phyloP scores from a whole-genome alignment of 2,113 vertebrate species.

The Falcunculus frontatus region DNA sequence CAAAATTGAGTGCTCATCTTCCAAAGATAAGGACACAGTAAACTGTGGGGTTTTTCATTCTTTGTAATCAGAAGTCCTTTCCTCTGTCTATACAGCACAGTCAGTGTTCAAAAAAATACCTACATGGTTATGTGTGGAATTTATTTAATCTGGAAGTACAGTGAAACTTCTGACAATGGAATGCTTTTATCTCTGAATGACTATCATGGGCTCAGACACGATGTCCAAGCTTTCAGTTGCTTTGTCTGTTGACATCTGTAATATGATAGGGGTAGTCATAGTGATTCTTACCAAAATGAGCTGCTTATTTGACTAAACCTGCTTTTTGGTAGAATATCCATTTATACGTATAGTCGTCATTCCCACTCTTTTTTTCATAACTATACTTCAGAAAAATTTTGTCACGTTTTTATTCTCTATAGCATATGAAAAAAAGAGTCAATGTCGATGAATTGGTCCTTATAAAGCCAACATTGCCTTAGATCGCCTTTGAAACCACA shows the following conservation, averaged over 20 bases:
- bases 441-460: accelerated
- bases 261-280: neutral
- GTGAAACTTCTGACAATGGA: neutral
- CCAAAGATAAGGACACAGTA: neutral
- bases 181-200: neutral
- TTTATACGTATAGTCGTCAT: neutral
- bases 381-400: neutral
- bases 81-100: neutral
- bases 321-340: neutral
- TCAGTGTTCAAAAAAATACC: neutral
- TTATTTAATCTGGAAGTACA: neutral
- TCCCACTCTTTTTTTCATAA: neutral
- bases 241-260: neutral
- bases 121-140: neutral
- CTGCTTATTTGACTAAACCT: neutral
- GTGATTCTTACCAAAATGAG: neutral
- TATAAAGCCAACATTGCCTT: neutral
- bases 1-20: neutral
- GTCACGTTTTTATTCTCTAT: neutral
- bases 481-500: neutral
- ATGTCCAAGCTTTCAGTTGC: neutral
- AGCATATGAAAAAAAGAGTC: neutral
- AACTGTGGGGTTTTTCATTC: neutral
- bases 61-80: neutral
- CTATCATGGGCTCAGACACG: neutral